phyloP scores from a whole-genome alignment of 2,888 invertebrate genomes.

The Acleris cristana region DNA sequence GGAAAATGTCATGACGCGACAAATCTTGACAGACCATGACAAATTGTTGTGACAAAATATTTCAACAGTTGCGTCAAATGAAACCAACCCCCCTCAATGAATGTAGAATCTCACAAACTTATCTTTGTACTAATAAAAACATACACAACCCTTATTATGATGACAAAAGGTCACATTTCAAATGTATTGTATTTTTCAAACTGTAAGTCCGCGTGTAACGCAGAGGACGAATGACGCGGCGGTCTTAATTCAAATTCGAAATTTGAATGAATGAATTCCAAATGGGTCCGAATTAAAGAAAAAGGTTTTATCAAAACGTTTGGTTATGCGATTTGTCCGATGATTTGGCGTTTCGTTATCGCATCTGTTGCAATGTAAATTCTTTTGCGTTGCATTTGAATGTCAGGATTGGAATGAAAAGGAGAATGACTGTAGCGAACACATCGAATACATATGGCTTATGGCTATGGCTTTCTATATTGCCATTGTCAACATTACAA shows the following conservation, averaged over 20 bases:
- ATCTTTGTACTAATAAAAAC: conserved; percentile 32
- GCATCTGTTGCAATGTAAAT: conserved; percentile 46
- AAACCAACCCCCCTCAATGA: conserved; percentile 60
- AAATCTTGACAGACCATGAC: conserved; percentile 76
- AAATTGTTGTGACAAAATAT: conserved; percentile 84
- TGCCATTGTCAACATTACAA: no score
- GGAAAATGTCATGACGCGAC: conserved; percentile 70
- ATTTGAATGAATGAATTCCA: conserved; percentile 65
- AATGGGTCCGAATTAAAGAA: conserved; percentile 54
- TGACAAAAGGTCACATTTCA: conserved; percentile 22
- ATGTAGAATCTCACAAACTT: conserved; percentile 42
- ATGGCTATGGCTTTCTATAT: no score
- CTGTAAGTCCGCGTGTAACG: conserved; percentile 49
- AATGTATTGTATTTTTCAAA: conserved; percentile 20
- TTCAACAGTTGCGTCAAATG: conserved; percentile 79
- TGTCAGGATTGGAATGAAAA: conserved; percentile 30
- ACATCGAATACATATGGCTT: neutral
- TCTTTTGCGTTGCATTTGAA: conserved; percentile 25
- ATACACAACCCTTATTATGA: conserved; percentile 12
- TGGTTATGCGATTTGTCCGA: conserved; percentile 53
- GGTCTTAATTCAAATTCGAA: conserved; percentile 64
- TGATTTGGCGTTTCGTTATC: conserved; percentile 56
- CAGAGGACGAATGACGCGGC: conserved; percentile 64
- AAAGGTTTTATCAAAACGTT: conserved; percentile 46
- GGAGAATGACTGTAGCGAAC: neutral